Evolutionary conservation across 1,140 invertebrate genomes (phyloP), one percentile per base, ranked within the genome.

Genomic region (Druon quercuslanigerum): DNA sequence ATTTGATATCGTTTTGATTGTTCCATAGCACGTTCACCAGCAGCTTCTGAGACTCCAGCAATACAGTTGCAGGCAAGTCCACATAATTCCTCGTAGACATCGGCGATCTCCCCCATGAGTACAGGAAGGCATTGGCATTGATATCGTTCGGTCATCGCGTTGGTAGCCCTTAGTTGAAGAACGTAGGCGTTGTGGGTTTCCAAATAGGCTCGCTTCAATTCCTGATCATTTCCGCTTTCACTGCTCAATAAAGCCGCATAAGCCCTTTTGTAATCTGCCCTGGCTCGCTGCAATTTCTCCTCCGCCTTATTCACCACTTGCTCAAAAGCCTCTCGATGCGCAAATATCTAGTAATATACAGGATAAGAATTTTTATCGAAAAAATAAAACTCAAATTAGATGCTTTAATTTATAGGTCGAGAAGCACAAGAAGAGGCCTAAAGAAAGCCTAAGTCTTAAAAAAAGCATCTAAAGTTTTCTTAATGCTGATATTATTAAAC

Each of bases 151-250:
- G 94, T 90, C 86, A 98, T 97, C 16, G 96, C 96, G 88, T 99
- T 99, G 72, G 97, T 97, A 51, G 97, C 96, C 80, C 96, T 95
- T 79, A 99, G 91, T 87, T 98, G 97, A 80, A 98, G 96, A 17
- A 98, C 95, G 91, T 99, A 99, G 60, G 95, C 95, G 91, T 99
- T 99, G 92, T 99, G 98, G 14, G 96, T 94, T 87, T 98, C 97
- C 84, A 97, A 95, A 90, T 98, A 98, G 52, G 94, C 93, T 51
- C 88, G 88, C 50, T 95, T 95, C 76, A 97, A 90, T 72, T 94
- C 93, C 76, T 94, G 94, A 13, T 91, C 90, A 50, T 79, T 84
- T 0, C 73, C 71, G 6, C 77, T 72, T 33, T 89, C 87, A 66
- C 56, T 85, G 78, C 92, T 94, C 86, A 94, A 92, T 86, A 97